Evolutionary conservation across 2,797 vertebrate genomes (phyloP), one percentile per base, ranked within the genome.

Genomic region (Carcharodon carcharias): DNA sequence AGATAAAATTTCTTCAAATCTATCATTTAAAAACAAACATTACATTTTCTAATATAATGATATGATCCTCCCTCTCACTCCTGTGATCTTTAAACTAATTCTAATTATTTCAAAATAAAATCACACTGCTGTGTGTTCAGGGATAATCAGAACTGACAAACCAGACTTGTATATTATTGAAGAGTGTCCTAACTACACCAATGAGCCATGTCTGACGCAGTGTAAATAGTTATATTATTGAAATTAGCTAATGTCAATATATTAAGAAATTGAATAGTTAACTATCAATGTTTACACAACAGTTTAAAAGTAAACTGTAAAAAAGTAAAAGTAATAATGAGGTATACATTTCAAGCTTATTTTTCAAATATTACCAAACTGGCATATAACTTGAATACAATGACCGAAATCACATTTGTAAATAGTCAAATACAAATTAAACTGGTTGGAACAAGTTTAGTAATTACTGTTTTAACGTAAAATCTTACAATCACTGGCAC

Each of bases 391-490:
- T 69, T 5, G n/a, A 69, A 11, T 69, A 40, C 35, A n/a, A 77
- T n/a, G 23, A 56, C 16, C 50, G 56, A 40, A 50, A 87, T 61
- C 56, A 89, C 26, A 91, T 89, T 56, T 31, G 56, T 26, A 45
- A 67, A 40, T 35, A 69, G 21, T 95, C 26, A 95, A 73, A 28
- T 45, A 94, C 67, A 95, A 54, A 95, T 95, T 77, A 92, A 63
- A 1, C 40, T 85, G 45, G 80, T 45, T 82, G 82, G 21, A 45
- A 50, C 82, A 85, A 85, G 45, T 85, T 85, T 50, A 50, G 45
- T 45, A 85, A 85, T 50, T 8, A 85, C 8, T 85, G 45, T 85
- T 23, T 23, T 85, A 85, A 50, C 16, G 2, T 21, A 45, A 82
- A 82, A 82, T 71, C 9, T 45, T 82, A 40, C 54, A 56, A 63